Percentiles rank a stretch among this genome's conserved stretches.
These are phyloP conservation scores for Crenichthys baileyi DNA, from an alignment of 2,797 vertebrate genomes.

Conservation along the genomic window DNA sequence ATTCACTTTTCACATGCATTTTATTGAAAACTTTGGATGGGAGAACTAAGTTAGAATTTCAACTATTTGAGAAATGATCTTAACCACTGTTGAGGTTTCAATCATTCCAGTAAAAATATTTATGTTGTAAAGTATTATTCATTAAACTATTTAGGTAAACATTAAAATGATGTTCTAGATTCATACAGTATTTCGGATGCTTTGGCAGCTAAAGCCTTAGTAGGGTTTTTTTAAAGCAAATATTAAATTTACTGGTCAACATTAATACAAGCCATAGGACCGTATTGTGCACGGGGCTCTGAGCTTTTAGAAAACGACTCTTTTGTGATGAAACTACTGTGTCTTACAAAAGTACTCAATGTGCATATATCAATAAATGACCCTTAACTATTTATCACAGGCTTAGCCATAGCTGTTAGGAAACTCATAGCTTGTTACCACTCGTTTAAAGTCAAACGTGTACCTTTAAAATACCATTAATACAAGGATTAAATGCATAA, in stretches of 20 bases:
- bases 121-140: slow-evolving; percentile 39
- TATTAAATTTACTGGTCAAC: neutral
- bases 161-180: slow-evolving; percentile 9
- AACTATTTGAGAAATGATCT: slow-evolving; percentile 34
- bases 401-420: too few relatives aligned
- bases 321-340: neutral
- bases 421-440: too few relatives aligned
- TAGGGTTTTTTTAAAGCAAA: neutral
- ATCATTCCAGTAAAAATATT: slow-evolving; percentile 31
- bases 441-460: too few relatives aligned
- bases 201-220: slow-evolving; percentile 32
- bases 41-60: slow-evolving; percentile 7
- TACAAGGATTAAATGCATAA: too few relatives aligned
- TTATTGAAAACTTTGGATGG: slow-evolving; percentile 22
- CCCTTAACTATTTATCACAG: too few relatives aligned
- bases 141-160: slow-evolving; percentile 26
- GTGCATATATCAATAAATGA: too few relatives aligned
- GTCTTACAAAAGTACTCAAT: neutral
- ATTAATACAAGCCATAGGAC: neutral
- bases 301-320: too few relatives aligned
- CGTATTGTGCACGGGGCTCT: neutral
- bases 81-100: slow-evolving; percentile 22
- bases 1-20: neutral
- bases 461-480: too few relatives aligned
- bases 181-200: slow-evolving; percentile 10